phyloP scores from a whole-genome alignment of 2,797 vertebrate genomes.

The Halcyon leucocephala region DNA sequence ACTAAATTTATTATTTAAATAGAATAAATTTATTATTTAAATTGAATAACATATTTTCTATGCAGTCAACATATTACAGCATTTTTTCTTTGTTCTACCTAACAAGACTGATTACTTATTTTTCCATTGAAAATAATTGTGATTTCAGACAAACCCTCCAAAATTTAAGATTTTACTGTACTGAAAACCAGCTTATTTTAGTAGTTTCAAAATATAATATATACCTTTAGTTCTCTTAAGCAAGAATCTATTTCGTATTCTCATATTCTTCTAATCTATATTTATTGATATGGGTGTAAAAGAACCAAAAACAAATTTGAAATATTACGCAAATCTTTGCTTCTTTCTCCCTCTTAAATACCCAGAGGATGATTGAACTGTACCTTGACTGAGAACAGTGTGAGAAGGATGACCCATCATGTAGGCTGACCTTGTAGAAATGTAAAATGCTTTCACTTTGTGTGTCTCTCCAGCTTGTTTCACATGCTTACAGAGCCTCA shows the following conservation, averaged over 20 bases:
- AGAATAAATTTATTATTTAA: not conserved
- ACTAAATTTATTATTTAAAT: not conserved
- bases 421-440: not conserved
- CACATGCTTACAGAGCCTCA: not conserved
- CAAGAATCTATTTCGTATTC: not conserved
- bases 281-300: not conserved
- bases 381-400: not conserved
- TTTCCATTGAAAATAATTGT: not conserved
- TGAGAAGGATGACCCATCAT: not conserved
- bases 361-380: not conserved
- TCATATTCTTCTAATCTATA: not conserved
- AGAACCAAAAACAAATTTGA: not conserved
- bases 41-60: not conserved
- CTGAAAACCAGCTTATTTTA: not conserved
- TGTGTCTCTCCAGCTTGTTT: slow-evolving; percentile 10
- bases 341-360: not conserved
- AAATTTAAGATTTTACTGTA: not conserved
- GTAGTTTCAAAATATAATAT: not conserved
- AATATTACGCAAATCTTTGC: not conserved
- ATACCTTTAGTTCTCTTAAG: not conserved
- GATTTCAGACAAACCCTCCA: not conserved
- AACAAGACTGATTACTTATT: not conserved
- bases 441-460: not conserved
- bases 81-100: not conserved
- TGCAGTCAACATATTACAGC: not conserved